Base-by-base conservation (phyloP, 2,797 vertebrate species). In the Fringilla coelebs region DNA sequence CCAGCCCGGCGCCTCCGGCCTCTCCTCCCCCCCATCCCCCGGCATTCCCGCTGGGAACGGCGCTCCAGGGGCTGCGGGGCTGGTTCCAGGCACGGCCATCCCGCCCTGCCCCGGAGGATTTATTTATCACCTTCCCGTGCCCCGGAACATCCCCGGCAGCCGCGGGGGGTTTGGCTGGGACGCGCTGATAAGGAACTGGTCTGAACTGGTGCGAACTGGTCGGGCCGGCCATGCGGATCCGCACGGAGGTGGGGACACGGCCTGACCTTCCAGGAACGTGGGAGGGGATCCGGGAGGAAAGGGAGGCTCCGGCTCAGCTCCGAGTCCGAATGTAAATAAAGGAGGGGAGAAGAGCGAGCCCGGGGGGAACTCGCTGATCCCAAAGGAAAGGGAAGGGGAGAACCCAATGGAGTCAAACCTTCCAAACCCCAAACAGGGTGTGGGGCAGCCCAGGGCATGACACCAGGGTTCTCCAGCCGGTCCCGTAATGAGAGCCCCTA, bases 21-120 rank as follows among this genome's bases (percentile, higher is more conserved):
- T 9, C 57, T 54, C 46, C 70, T 72, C 36, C 78, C 60, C 45
- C 19, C 4, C 1, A 0, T 9, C 10, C 28, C 45, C n/a, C 48
- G 1, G 52, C 31, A 10, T 46, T 72, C 84, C 48, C 13, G 2
- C 9, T 0, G 52, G 61, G 36, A 51, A 4, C 0, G 8, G 24
- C 41, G 1, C 49, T 51, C 6, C 60, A 7, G 41, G 18, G 6
- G 31, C 6, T 5, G 0, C 34, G 9, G 36, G 0, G 22, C 0
- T 0, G 17, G 41, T 6, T 12, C 38, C 5, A 73, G 65, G 73
- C 11, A 14, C 25, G 5, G 72, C 10, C 43, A 32, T 26, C 78
- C 57, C 28, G 6, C 46, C 58, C 38, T 2, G 52, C 51, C 49
- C 9, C 4, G 2, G 22, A 0, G 26, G 2, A 0, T 5, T 19